A percentile compares a stretch with the other conserved stretches of the same genome.
Conservation (phyloP, 2,113 vertebrate species). For the Protobothrops mucrosquamatus region DNA sequence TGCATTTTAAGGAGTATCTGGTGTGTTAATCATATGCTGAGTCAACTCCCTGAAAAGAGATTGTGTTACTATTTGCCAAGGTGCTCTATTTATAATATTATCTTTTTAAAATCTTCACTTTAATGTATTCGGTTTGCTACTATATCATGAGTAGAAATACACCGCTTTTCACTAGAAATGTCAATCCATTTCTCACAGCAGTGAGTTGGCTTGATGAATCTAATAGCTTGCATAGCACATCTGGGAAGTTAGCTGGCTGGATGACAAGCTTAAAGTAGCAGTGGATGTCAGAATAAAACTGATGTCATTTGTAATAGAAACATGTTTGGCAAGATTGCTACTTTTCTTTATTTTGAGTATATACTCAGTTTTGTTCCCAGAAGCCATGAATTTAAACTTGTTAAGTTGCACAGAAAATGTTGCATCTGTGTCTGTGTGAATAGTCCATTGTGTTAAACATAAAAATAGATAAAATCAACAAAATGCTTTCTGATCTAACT, state of each 20-base stretch:
- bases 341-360: conserved; percentile 16
- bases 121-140: not conserved
- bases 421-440: not conserved
- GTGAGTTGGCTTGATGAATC: not conserved
- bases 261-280: not conserved
- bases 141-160: not conserved
- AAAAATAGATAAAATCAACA: conserved; percentile 3
- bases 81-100: not conserved
- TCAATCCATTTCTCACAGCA: not conserved
- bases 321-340: not conserved
- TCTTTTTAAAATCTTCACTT: not conserved
- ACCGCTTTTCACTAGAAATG: not conserved
- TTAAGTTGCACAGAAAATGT: not conserved
- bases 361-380: not conserved
- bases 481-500: not conserved
- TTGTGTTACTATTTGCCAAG: not conserved
- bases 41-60: not conserved
- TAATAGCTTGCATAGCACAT: not conserved
- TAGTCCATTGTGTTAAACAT: not conserved
- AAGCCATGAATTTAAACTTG: not conserved
- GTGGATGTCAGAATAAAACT: not conserved
- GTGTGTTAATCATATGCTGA: not conserved
- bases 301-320: conserved; percentile 10
- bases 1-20: not conserved
- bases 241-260: not conserved